Evolutionary conservation across 64 coral and sea anemone genomes (phyloP), one percentile per base, ranked within the genome.

Genomic region (Catalaphyllia jardinei): DNA sequence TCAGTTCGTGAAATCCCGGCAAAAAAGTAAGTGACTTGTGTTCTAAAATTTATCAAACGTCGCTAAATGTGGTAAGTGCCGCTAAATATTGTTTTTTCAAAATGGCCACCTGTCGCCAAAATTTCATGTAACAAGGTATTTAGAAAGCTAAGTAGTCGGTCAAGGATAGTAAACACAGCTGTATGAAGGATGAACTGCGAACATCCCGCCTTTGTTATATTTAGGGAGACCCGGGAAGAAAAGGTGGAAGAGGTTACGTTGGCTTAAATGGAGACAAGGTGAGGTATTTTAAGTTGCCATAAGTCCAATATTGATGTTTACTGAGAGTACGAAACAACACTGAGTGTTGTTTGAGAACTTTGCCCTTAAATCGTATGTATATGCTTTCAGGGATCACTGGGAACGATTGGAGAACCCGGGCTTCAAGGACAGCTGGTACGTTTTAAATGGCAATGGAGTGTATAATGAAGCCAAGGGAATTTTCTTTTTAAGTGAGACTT

Each of bases 221-320:
- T 84, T 64, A 92, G 90, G 90, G 90, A 78, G 76, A 92, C 51
- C 62, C 73, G 17, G 90, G 90, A 64, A 74, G 61, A 31, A 87
- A 87, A 51, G 90, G 90, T 24, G 62, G 75, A 75, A 87, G 76
- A 62, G 90, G 83, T 16, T 75, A 72, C 33, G 12, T 39, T 29
- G 90, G 90, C 22, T 78, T 72, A 71, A 79, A 92, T 78, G 90
- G 90, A 31, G 86, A 87, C 67, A 87, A 79, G 81, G 90, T 86
- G 87, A 87, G 73, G 61, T 69, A 67, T 67, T 67, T 67, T 22
- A 25, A 67, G 24, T 24, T 67, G 18, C 8, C 18, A 67, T 52
- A 55, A 24, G 25, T 60, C 50, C 29, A 2, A 79, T 67, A 10
- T 57, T 57, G 54, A 14, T 57, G 46, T 19, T 25, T n/a, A n/a